These are phyloP conservation scores for Corythornis vintsioides DNA, from an alignment of 2,113 vertebrate genomes.

Conservation along the genomic window DNA sequence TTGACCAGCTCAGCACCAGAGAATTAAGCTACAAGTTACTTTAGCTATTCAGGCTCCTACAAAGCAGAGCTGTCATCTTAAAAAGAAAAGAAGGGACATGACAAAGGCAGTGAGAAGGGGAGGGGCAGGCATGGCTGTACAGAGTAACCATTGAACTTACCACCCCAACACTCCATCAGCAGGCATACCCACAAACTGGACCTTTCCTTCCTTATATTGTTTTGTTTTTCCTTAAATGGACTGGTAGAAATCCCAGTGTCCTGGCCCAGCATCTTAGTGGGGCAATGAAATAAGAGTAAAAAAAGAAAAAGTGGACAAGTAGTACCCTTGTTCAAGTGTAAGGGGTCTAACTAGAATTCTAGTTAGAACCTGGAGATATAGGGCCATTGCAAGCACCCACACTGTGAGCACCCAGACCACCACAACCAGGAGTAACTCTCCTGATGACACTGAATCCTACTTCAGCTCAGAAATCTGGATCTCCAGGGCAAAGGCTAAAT, in stretches of 20 bases:
- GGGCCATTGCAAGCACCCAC: slow-evolving; percentile 17
- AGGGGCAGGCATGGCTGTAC: slow-evolving; percentile 57
- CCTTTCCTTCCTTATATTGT: slow-evolving; percentile 65
- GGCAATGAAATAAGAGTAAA: slow-evolving; percentile 69
- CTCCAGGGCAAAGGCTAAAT: not conserved
- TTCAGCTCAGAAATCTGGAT: not conserved
- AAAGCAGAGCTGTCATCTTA: slow-evolving; percentile 44
- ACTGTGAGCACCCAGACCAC: slow-evolving; percentile 5
- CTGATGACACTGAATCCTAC: not conserved
- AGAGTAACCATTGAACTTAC: slow-evolving; percentile 69
- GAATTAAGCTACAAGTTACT: not conserved
- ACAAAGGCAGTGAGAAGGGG: slow-evolving; percentile 50
- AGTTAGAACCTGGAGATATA: slow-evolving; percentile 35
- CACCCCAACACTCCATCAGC: slow-evolving; percentile 64
- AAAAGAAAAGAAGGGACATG: slow-evolving; percentile 37
- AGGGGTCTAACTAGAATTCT: slow-evolving; percentile 58
- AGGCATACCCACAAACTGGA: slow-evolving; percentile 70
- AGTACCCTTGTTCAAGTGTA: slow-evolving; percentile 54
- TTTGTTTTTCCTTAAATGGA: slow-evolving; percentile 72
- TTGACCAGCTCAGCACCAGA: slow-evolving; percentile 9
- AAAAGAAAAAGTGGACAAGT: slow-evolving; percentile 67
- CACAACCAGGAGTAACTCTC: not conserved
- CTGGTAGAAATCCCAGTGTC: slow-evolving; percentile 71
- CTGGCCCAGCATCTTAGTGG: slow-evolving; percentile 70
- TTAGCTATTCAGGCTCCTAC: slow-evolving; percentile 10